Percentiles rank a stretch among this genome's conserved stretches.
These are phyloP conservation scores for Hydrolagus colliei DNA, from an alignment of 2,797 vertebrate genomes.

Conservation along the genomic window DNA sequence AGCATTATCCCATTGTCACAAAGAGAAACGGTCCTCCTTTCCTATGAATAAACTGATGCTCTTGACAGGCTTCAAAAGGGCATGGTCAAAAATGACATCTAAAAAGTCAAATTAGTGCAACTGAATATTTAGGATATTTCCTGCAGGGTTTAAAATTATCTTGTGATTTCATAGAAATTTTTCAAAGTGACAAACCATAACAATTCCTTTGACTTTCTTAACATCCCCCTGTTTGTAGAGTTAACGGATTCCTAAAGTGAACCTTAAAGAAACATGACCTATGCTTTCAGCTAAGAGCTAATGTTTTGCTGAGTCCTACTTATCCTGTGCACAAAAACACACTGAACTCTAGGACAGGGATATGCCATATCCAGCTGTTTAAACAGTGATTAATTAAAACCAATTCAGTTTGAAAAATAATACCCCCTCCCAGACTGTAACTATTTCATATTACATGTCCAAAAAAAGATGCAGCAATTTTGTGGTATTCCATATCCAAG, in stretches of 20 bases:
- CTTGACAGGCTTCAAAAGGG: not conserved
- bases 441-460: slow-evolving; percentile 45
- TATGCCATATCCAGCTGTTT: slow-evolving; percentile 83
- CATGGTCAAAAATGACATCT: not conserved
- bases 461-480: slow-evolving; percentile 29
- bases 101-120: not conserved
- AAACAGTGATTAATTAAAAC: slow-evolving; percentile 98
- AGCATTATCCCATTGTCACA: too few relatives aligned
- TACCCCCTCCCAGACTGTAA: slow-evolving; percentile 62
- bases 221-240: slow-evolving; percentile 29
- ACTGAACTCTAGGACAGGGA: slow-evolving; percentile 57
- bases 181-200: slow-evolving; percentile 31
- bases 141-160: not conserved
- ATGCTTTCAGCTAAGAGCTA: slow-evolving; percentile 57
- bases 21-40: not conserved
- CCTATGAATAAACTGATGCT: not conserved
- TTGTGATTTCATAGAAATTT: slow-evolving; percentile 14
- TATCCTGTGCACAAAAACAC: slow-evolving; percentile 65
- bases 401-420: slow-evolving; percentile 94
- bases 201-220: slow-evolving; percentile 23
- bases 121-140: slow-evolving; percentile 24
- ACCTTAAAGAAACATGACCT: slow-evolving; percentile 58
- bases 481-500: slow-evolving; percentile 21
- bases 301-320: slow-evolving; percentile 58
- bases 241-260: slow-evolving; percentile 41